Conservation (phyloP, 2,888 invertebrate genomes). For the Nomada hirtipes region DNA sequence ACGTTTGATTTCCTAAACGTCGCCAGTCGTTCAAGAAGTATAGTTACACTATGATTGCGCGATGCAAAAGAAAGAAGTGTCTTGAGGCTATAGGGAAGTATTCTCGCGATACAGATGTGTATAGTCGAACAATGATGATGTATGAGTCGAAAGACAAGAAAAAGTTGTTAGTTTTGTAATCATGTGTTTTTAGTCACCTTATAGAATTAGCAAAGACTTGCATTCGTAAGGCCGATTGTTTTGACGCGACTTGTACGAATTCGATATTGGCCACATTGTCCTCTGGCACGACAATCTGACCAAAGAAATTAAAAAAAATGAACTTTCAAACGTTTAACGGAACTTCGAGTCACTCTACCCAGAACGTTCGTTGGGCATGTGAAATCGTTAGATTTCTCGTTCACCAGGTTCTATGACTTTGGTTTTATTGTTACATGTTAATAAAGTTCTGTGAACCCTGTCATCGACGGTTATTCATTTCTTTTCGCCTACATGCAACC, state of each 20-base stretch:
- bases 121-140: conserved; percentile 51
- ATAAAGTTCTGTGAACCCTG: conserved; percentile 45
- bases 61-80: conserved; percentile 46
- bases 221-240: conserved; percentile 35
- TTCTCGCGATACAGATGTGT: conserved; percentile 57
- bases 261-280: conserved; percentile 52
- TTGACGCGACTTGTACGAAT: conserved; percentile 36
- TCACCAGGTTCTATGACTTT: conserved; percentile 36
- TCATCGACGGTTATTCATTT: conserved; percentile 11
- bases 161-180: conserved; percentile 67
- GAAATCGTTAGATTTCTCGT: conserved; percentile 29
- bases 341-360: conserved; percentile 45
- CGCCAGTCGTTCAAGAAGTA: too few species aligned
- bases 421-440: conserved; percentile 54
- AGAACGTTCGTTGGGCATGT: conserved; percentile 44
- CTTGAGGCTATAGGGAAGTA: conserved; percentile 57
- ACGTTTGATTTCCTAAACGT: conserved; percentile 20
- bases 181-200: conserved; percentile 54
- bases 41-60: conserved; percentile 39
- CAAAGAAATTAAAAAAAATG: conserved; percentile 54
- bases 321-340: conserved; percentile 47
- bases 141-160: conserved; percentile 37
- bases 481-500: background rate
- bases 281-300: conserved; percentile 63
- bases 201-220: conserved; percentile 11